phyloP scores from a whole-genome alignment of 2,113 vertebrate genomes.

The Typhlomys cinereus region DNA sequence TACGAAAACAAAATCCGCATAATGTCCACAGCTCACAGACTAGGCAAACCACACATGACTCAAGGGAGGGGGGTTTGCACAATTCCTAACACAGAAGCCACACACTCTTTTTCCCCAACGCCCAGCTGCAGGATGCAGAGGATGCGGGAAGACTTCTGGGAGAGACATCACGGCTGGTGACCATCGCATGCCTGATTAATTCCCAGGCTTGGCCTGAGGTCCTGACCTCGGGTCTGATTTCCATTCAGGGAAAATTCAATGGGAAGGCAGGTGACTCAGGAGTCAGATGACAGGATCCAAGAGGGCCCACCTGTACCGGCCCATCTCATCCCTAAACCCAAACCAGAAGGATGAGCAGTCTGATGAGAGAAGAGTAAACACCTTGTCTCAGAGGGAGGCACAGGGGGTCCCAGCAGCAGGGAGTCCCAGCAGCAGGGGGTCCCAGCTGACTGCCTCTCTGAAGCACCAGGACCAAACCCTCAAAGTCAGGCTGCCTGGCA shows the following conservation, averaged over 20 bases:
- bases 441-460: not conserved
- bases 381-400: not conserved
- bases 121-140: not conserved
- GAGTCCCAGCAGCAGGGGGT: not conserved
- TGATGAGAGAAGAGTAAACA: not conserved
- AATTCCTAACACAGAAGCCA: not conserved
- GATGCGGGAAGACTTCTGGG: not conserved
- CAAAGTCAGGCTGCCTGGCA: not conserved
- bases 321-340: not conserved
- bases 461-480: not conserved
- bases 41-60: not conserved
- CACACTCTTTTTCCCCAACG: fast-evolving
- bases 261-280: not conserved
- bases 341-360: not conserved
- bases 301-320: not conserved
- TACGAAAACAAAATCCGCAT: too few relatives aligned
- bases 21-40: not conserved
- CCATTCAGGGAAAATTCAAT: slow-evolving; percentile 57
- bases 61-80: not conserved
- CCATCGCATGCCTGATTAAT: slow-evolving; percentile 80
- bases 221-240: slow-evolving; percentile 52
- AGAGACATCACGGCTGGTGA: slow-evolving; percentile 60
- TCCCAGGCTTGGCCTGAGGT: slow-evolving; percentile 77
- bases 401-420: not conserved
- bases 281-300: not conserved